These are phyloP conservation scores for Sphyrna mokarran DNA, from an alignment of 2,113 vertebrate species.

Conservation along the genomic window DNA sequence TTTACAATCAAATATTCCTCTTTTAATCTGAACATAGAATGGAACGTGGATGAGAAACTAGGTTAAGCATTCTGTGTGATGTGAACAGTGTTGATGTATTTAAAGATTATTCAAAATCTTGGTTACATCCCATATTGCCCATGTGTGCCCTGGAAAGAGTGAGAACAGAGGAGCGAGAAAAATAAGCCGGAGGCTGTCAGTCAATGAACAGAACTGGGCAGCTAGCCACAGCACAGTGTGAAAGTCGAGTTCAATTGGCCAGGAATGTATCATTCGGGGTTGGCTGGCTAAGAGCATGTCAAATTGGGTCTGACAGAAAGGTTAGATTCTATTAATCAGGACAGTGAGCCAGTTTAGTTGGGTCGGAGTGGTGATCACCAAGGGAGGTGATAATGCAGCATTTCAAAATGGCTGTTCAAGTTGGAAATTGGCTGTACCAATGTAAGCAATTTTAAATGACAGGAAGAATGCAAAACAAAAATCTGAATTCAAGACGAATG, in stretches of 20 bases:
- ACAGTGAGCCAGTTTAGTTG: not conserved
- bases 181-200: not conserved
- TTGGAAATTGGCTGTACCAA: not conserved
- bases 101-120: slow-evolving; percentile 7
- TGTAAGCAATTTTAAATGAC: not conserved
- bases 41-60: not conserved
- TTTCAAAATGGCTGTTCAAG: not conserved
- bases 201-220: not conserved
- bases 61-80: not conserved
- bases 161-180: not conserved
- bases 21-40: not conserved
- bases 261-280: not conserved
- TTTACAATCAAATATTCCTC: not conserved
- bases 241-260: not conserved
- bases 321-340: not conserved
- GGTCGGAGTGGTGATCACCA: not conserved
- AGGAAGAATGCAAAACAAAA: not conserved
- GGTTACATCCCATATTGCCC: not conserved
- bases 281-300: not conserved
- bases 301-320: not conserved
- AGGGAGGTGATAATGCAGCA: not conserved
- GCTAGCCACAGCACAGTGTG: not conserved
- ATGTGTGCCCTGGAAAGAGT: not conserved
- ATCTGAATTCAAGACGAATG: not conserved
- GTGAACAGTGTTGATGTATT: not conserved